These are phyloP conservation scores for Crenichthys baileyi DNA, from an alignment of 2,797 vertebrate genomes.

Conservation along the genomic window DNA sequence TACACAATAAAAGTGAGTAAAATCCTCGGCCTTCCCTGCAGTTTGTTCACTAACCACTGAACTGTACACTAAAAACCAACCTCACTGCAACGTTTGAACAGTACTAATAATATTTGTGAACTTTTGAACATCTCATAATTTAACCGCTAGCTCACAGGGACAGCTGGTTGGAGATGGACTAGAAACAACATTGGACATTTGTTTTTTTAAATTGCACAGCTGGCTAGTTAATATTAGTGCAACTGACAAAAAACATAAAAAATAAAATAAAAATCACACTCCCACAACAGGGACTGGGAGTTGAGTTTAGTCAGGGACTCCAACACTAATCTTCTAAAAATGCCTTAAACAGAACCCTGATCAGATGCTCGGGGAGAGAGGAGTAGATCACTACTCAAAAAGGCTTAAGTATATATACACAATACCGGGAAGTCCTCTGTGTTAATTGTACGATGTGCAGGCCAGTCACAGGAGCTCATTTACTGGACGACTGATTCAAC, in stretches of 20 bases:
- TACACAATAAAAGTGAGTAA: constrained; percentile 29
- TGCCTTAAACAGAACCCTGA: neutral
- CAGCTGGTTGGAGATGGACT: neutral
- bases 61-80: neutral
- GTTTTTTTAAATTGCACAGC: neutral
- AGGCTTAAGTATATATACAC: neutral
- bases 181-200: neutral
- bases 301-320: neutral
- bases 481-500: neutral
- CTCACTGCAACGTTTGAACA: neutral
- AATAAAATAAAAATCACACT: neutral
- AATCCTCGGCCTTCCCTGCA: constrained; percentile 56
- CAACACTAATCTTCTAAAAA: neutral
- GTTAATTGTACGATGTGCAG: neutral
- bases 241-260: neutral
- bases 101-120: neutral
- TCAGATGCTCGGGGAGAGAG: neutral
- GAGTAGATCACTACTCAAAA: neutral
- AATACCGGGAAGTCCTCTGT: neutral
- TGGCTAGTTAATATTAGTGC: neutral
- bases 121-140: neutral
- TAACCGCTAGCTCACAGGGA: neutral
- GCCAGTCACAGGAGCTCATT: neutral
- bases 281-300: neutral
- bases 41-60: constrained; percentile 21